Percentiles rank a stretch among this genome's conserved stretches.
phyloP scores from a whole-genome alignment of 2,888 invertebrate genomes.

The Drosophila sordidula region DNA sequence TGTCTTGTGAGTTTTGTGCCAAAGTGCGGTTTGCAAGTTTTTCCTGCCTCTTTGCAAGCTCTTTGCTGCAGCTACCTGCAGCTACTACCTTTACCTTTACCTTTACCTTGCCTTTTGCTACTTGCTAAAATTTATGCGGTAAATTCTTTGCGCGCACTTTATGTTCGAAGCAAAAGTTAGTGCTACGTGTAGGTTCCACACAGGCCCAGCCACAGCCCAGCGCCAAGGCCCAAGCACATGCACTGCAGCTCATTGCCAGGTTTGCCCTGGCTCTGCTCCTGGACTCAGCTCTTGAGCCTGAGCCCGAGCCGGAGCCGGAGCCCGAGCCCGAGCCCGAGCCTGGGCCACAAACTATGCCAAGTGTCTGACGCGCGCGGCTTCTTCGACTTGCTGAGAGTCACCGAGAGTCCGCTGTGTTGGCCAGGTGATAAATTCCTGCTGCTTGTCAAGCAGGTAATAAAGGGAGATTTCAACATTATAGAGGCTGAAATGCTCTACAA shows the following conservation, averaged over 20 bases:
- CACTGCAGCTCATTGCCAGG: slow-evolving; percentile 31
- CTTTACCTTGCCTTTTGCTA: slow-evolving; percentile 67
- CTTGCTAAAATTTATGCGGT: slow-evolving; percentile 79
- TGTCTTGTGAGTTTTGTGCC: slow-evolving; percentile 81
- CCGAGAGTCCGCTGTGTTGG: slow-evolving; percentile 40
- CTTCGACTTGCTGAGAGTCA: slow-evolving; percentile 30
- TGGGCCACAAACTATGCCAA: slow-evolving; percentile 76
- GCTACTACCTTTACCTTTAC: slow-evolving; percentile 17
- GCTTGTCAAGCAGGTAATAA: slow-evolving; percentile 65
- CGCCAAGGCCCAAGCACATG: slow-evolving; percentile 5
- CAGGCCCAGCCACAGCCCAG: slow-evolving; percentile 8
- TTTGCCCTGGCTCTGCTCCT: slow-evolving; percentile 9
- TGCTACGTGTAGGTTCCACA: slow-evolving; percentile 72
- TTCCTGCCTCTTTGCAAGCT: slow-evolving; percentile 26
- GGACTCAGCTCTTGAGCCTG: slow-evolving; percentile 12
- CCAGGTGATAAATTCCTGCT: slow-evolving; percentile 76
- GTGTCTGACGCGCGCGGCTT: slow-evolving; percentile 65
- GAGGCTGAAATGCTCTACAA: slow-evolving; percentile 42
- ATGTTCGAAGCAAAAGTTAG: slow-evolving; percentile 81
- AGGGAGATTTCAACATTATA: slow-evolving; percentile 53
- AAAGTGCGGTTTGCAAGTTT: slow-evolving; percentile 79
- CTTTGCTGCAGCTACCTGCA: slow-evolving; percentile 50
- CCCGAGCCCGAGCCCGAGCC: slow-evolving; percentile 8
- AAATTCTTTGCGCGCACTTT: slow-evolving; percentile 80
- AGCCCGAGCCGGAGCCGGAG: slow-evolving; percentile 2